Evolutionary conservation across 2,113 vertebrate species (phyloP).

Genomic region (Numenius arquata): DNA sequence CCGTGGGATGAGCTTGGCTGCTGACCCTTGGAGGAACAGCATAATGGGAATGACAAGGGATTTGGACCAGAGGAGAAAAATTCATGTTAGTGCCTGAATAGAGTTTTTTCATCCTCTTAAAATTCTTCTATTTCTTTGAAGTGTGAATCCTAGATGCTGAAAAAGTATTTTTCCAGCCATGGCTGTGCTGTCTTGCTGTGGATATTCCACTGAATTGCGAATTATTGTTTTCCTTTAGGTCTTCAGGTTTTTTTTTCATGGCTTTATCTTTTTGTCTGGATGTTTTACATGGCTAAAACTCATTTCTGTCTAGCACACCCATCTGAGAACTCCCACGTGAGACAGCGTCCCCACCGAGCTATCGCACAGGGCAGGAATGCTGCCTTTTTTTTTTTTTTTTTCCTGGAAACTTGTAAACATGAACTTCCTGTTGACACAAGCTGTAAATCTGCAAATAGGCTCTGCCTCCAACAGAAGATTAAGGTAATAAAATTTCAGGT

Average conservation of each 20-base stretch:
- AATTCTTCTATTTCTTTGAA: constrained; percentile 44
- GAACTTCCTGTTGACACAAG: constrained; percentile 31
- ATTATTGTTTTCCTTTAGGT: constrained; percentile 29
- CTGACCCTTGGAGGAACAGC: background rate
- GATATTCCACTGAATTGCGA: constrained; percentile 34
- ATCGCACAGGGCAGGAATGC: background rate
- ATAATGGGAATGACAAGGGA: background rate
- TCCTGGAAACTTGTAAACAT: constrained; percentile 52
- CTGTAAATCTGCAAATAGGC: constrained; percentile 4
- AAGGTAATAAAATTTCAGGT: constrained; percentile 20
- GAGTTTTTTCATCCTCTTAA: constrained; percentile 27
- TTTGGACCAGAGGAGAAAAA: background rate
- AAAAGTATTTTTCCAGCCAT: constrained; percentile 24
- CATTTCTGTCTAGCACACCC: background rate
- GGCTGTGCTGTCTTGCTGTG: constrained; percentile 29
- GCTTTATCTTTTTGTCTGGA: background rate
- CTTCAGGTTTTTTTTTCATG: background rate
- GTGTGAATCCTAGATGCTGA: constrained; percentile 49
- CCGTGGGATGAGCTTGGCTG: background rate
- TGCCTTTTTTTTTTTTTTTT: background rate
- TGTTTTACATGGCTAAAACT: background rate
- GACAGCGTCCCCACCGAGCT: background rate
- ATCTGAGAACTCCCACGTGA: background rate
- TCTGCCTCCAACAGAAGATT: background rate
- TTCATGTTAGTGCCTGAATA: background rate